Evolutionary conservation across 2,797 vertebrate species (phyloP), one percentile per base, ranked within the genome.

Genomic region (Rachycentron canadum): DNA sequence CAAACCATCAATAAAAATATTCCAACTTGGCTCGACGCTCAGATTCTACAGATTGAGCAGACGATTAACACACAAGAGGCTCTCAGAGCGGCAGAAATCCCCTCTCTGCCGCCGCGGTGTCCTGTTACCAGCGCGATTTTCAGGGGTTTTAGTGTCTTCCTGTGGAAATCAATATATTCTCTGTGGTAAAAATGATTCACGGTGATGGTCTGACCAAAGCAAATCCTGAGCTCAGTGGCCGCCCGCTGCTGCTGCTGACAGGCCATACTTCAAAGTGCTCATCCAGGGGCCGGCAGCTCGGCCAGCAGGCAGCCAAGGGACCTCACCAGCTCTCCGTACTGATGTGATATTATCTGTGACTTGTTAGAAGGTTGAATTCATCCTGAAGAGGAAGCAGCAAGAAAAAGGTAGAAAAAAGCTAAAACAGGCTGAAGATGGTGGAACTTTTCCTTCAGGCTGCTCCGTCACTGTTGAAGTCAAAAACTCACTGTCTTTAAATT

Each of bases 151-250:
- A 96, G 94, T 89, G 68, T 96, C 96, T 98, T 98, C 96, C 96
- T 98, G 96, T 96, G 83, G 94, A 97, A 96, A 97, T 97, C 96
- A 96, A 93, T 96, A 96, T 96, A 94, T 96, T 96, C 95, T 96
- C 94, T 94, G 95, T 95, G 95, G 93, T 95, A 92, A 93, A 96
- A 96, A 78, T 95, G 93, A 96, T 97, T 97, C 96, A 96, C 86
- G 88, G 94, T 95, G 89, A 95, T 95, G 93, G 93, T 96, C 93
- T 84, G 93, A 95, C 93, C 93, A 87, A 91, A 95, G 94, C 93
- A 89, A 96, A 96, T 95, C 91, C 86, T 88, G 91, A 91, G 88
- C 93, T 92, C 92, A 91, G 93, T 87, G 93, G 93, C 94, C 94
- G 93, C 95, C 95, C 88, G 93, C 91, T 94, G 93, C 92, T 88